Evolutionary conservation across 2,888 invertebrate species (phyloP).

Genomic region (Laspeyria flexula): DNA sequence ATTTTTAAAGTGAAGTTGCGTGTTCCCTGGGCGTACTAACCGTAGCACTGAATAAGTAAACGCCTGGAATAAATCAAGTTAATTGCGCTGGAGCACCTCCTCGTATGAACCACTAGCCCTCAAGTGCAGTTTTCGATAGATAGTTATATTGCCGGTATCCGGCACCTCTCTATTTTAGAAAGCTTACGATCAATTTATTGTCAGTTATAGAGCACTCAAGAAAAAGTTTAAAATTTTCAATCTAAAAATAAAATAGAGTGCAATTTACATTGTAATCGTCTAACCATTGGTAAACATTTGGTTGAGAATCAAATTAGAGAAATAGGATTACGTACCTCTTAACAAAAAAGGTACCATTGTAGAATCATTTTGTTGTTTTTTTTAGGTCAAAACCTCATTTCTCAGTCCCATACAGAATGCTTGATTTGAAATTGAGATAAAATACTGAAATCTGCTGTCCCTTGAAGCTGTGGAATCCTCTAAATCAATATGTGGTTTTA

Average conservation of each 20-base stretch:
- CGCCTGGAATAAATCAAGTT: conserved; percentile 84
- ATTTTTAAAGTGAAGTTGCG: conserved; percentile 45
- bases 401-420: too few species aligned
- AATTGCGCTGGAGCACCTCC: conserved; percentile 83
- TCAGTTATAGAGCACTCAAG: not conserved
- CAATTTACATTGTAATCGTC: not conserved
- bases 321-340: too few species aligned
- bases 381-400: too few species aligned
- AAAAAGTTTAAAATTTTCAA: not conserved
- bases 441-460: too few species aligned
- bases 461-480: too few species aligned
- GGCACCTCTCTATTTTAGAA: conserved; percentile 54
- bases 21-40: conserved; percentile 65
- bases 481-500: too few species aligned
- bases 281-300: too few species aligned
- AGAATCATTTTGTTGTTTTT: too few species aligned
- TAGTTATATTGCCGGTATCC: conserved; percentile 57
- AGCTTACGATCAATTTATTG: conserved; percentile 37
- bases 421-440: too few species aligned
- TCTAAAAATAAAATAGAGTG: not conserved
- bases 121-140: conserved; percentile 70
- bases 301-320: too few species aligned
- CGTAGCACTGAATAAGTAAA: conserved; percentile 84
- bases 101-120: conserved; percentile 75
- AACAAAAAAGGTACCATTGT: too few species aligned